Evolutionary conservation across 2,113 vertebrate genomes (phyloP), one percentile per base, ranked within the genome.

Genomic region (Vicugna pacos): DNA sequence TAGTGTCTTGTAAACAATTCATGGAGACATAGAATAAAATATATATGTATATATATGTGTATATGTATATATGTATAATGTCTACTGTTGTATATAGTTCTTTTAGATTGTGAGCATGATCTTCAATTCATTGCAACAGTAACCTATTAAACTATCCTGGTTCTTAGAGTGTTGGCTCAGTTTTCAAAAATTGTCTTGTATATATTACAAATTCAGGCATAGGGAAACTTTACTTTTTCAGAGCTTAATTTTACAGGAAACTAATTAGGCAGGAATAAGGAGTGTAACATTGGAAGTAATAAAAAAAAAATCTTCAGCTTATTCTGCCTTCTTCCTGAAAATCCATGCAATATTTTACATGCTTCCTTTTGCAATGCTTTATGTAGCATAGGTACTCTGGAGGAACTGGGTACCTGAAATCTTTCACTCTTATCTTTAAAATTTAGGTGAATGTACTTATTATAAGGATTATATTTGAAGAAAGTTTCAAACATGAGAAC

Each of bases 71-170:
- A 42, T 8, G 73, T 28, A 22, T 67, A 80, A 38, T 42, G 26
- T 72, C 28, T 76, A 50, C 5, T 76, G 3, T 80, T 94, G 20
- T 15, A 42, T 83, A n/a, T 65, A 89, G 17, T 95, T 42, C 8
- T 95, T 81, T 91, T 54, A 67, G 16, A 93, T 38, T 82, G 2
- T 38, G 56, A 91, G 19, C 48, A 17, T 91, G n/a, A 72, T 67
- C 16, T 93, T 94, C 8, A 65, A 42, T 81, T 65, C 48, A 80
- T 70, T 93, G n/a, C 46, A n/a, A 72, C 54, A 54, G 13, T 93
- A 94, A 94, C n/a, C 26, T 86, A 42, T 48, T 96, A 75, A 83
- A 75, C 56, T 56, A 81, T 92, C 16, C 11, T 83, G 67, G 2
- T 64, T 11, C 54, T 93, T 62, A 84, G 62, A 80, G 7, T 69